A percentile compares a stretch with the other conserved stretches of the same genome.
Conservation (phyloP, 1,140 invertebrate species). For the Diachasma alloeum region DNA sequence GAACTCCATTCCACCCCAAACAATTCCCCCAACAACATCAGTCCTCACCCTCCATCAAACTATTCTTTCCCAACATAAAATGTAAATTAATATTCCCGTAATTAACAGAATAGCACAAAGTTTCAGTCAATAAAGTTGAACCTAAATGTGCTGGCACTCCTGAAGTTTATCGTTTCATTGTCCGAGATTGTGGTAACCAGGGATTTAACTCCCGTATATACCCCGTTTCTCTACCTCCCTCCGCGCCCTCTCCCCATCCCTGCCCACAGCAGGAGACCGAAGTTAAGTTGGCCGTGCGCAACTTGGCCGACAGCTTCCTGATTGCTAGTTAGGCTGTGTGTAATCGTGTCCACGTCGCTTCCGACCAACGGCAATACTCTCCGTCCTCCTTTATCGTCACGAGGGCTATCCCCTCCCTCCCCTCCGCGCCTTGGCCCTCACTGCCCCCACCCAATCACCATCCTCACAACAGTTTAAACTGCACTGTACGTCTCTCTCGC, state of each 20-base stretch:
- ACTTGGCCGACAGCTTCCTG: slow-evolving; percentile 53
- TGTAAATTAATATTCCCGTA: neutral
- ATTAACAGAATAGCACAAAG: neutral
- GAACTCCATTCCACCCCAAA: too few relatives aligned
- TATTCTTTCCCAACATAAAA: neutral
- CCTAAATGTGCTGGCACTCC: neutral
- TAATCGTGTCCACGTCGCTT: slow-evolving; percentile 48
- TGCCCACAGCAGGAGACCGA: slow-evolving; percentile 25
- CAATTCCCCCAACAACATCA: too few relatives aligned
- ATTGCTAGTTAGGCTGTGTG: slow-evolving; percentile 51
- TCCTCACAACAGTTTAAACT: neutral
- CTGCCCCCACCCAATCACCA: neutral
- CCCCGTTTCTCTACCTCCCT: neutral
- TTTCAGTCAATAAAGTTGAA: slow-evolving; percentile 20
- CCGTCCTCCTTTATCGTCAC: slow-evolving; percentile 27
- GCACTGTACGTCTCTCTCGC: slow-evolving; percentile 5
- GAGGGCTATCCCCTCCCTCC: neutral
- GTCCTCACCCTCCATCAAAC: neutral
- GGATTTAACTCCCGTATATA: slow-evolving; percentile 38
- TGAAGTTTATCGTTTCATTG: slow-evolving; percentile 38
- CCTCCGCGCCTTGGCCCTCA: neutral
- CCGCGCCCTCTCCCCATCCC: neutral
- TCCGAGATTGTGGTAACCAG: slow-evolving; percentile 32
- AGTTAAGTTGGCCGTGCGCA: slow-evolving; percentile 45
- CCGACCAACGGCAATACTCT: slow-evolving; percentile 40